Base-by-base conservation (phyloP, 1,140 invertebrate genomes). In the Aphelenchoides fujianensis region DNA sequence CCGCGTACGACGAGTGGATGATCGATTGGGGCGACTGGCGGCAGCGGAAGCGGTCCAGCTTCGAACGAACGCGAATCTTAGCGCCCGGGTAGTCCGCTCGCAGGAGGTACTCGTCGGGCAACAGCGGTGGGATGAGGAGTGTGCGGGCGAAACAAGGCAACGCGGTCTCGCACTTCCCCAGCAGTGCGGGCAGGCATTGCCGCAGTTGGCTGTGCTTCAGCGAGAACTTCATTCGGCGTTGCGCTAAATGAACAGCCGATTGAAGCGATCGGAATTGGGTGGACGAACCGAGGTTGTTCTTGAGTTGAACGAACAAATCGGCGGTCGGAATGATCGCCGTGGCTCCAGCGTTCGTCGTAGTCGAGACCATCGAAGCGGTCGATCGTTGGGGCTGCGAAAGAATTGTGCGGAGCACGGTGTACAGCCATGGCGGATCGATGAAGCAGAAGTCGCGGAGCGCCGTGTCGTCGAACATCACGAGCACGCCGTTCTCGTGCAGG, bases 141-240 rank as follows among this genome's bases (percentile, higher is more conserved):
- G 92, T 92, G 2, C 93, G 85, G 28, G 90, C 91, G 83, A 98
- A 94, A 92, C 93, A 97, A n/a, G 93, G 94, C 12, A 98, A 86
- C 0, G 95, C 96, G 31, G 98, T 90, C 86, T 98, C 95, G 86
- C 98, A 98, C 86, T 98, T 98, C 85, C 94, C 94, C 36, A 98
- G 85, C 7, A 96, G 85, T 81, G 90, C 92, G 1, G 95, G 89
- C 41, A 94, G 92, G 76, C 95, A 94, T n/a, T 89, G 89, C 69
- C 86, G 79, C 3, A 86, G 78, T 34, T 63, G 63, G 34, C 63
- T 37, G 16, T 34, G 36, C 3, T 66, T 66, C 63, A 66, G 30
- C 63, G 63, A 66, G 28, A 66, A 66, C 16, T 35, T 30, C 1
- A 66, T 66, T 16, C 32, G 16, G 0, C 63, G 63, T 35, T 66